These are phyloP conservation scores for Clarias macrocephalus DNA, from an alignment of 2,113 vertebrate species.

Conservation along the genomic window DNA sequence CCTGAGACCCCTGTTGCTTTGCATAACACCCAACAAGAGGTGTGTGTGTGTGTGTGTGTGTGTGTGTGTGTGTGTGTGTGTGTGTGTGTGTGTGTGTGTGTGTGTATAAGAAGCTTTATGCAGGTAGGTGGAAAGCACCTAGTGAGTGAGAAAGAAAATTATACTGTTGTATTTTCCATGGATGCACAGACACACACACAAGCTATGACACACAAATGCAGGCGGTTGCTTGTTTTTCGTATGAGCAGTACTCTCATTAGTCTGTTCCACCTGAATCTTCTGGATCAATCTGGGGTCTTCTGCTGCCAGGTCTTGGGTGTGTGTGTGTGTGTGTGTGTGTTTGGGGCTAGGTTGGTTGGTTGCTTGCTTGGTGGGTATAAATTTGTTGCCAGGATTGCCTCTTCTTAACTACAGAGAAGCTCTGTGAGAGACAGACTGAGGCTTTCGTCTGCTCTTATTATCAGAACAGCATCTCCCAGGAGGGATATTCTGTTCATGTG, in stretches of 20 bases:
- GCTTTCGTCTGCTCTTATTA: conserved; percentile 41
- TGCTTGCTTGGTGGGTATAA: not conserved
- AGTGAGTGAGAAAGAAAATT: conserved; percentile 7
- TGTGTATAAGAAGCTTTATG: conserved; percentile 1
- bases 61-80: conserved; percentile 10
- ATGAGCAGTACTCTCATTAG: conserved; percentile 34
- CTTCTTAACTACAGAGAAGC: conserved; percentile 24
- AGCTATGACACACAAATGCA: conserved; percentile 3
- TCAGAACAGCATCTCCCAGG: conserved; percentile 29
- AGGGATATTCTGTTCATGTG: conserved; percentile 40
- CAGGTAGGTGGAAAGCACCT: not conserved
- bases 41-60: conserved; percentile 19
- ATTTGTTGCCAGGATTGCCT: conserved; percentile 38
- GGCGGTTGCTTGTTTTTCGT: conserved; percentile 27
- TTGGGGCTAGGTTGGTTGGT: not conserved
- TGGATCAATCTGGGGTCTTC: conserved; percentile 36
- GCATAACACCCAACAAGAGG: conserved; percentile 1
- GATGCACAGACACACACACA: conserved; percentile 41
- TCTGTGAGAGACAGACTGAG: conserved; percentile 23
- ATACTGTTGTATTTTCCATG: conserved; percentile 54
- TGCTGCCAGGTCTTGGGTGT: conserved; percentile 15
- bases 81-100: conserved; percentile 2
- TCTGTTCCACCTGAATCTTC: conserved; percentile 44
- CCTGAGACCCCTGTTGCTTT: conserved; percentile 28
- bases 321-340: conserved; percentile 8